Percentiles rank a stretch among this genome's conserved stretches.
Evolutionary conservation across 2,888 invertebrate species (phyloP).

Genomic region (Brenthis hecate): DNA sequence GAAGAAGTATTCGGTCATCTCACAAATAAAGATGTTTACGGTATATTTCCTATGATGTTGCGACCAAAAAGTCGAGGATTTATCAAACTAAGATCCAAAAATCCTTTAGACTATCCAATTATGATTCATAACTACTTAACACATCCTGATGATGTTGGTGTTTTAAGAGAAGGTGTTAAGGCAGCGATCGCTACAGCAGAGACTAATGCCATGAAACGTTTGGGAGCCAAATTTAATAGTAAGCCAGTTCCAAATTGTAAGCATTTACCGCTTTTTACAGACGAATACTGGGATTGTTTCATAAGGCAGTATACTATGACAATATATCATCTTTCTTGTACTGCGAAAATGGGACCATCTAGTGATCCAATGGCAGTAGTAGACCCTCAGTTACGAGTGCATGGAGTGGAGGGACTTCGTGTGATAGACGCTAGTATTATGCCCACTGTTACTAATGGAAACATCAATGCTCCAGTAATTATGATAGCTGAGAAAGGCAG

Average conservation of each 20-base stretch:
- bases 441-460: conserved; percentile 93
- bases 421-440: conserved; percentile 95
- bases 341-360: conserved; percentile 92
- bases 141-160: conserved; percentile 91
- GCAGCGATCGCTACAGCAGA: conserved; percentile 91
- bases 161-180: conserved; percentile 93
- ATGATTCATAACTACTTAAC: conserved; percentile 96
- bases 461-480: conserved; percentile 92
- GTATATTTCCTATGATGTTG: conserved; percentile 94
- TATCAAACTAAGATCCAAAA: conserved; percentile 86
- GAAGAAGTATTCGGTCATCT: conserved; percentile 88
- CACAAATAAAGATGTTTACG: conserved; percentile 89
- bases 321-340: conserved; percentile 92
- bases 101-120: conserved; percentile 91
- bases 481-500: conserved; percentile 95
- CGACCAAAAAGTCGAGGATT: conserved; percentile 93
- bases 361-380: conserved; percentile 91
- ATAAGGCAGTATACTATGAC: conserved; percentile 93
- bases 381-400: conserved; percentile 88
- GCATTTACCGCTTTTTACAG: conserved; percentile 88
- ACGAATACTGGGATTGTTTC: conserved; percentile 93
- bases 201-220: conserved; percentile 89
- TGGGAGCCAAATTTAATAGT: conserved; percentile 89
- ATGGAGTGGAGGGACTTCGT: conserved; percentile 89
- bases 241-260: conserved; percentile 91